Percentiles rank a stretch among this genome's conserved stretches.
Conservation (phyloP, 2,888 invertebrate species). For the Tridacna gigas region DNA sequence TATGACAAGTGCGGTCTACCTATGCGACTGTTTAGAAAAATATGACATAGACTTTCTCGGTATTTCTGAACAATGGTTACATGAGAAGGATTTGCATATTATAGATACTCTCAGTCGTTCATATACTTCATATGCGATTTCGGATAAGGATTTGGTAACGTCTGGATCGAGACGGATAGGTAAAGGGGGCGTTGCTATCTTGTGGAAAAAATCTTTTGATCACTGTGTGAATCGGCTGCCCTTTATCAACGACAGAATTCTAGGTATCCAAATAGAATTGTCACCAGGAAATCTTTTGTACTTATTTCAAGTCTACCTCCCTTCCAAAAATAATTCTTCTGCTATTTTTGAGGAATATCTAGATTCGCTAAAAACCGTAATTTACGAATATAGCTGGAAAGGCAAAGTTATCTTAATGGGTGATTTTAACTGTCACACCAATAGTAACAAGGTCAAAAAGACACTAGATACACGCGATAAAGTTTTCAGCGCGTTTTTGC, state of each 20-base stretch:
- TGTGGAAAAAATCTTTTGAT: neutral
- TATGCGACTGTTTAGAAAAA: neutral
- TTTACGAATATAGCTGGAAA: neutral
- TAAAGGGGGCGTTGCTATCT: neutral
- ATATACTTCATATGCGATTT: neutral
- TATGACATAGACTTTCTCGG: conserved; percentile 1
- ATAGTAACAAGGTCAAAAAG: neutral
- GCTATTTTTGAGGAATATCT: neutral
- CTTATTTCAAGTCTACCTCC: conserved; percentile 16
- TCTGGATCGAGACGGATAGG: neutral
- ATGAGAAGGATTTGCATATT: neutral
- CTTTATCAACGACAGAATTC: neutral
- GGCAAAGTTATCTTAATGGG: neutral
- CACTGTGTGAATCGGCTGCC: neutral
- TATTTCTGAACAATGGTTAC: neutral
- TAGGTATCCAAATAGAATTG: conserved; percentile 13
- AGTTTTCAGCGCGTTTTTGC: neutral
- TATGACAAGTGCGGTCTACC: neutral
- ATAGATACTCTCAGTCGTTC: neutral
- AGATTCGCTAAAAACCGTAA: neutral
- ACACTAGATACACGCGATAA: neutral
- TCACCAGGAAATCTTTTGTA: conserved; percentile 5
- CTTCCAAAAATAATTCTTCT: neutral
- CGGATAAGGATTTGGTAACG: neutral
- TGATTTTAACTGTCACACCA: conserved; percentile 4